phyloP scores from a whole-genome alignment of 2,888 invertebrate genomes.

The Oasisia sp. region DNA sequence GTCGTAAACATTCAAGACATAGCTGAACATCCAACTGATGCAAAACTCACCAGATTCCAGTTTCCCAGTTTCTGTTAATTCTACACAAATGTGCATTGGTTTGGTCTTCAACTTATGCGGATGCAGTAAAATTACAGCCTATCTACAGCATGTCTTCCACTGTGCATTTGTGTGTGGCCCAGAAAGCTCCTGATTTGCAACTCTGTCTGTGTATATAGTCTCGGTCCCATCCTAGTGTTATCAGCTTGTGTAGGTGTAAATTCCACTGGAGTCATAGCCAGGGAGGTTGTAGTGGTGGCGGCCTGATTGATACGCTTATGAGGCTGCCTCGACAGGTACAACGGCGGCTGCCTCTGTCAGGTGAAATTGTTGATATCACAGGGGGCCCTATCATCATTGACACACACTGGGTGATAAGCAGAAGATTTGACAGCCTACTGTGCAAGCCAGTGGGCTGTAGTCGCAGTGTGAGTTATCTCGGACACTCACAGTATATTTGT shows the following conservation, averaged over 20 bases:
- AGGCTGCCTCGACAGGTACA: background rate
- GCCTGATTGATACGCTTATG: background rate
- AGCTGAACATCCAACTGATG: background rate
- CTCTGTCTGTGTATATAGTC: background rate
- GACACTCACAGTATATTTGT: background rate
- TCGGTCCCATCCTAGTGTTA: background rate
- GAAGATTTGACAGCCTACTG: background rate
- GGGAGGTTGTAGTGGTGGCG: background rate
- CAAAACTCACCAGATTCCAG: background rate
- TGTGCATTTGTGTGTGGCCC: background rate
- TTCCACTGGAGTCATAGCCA: background rate
- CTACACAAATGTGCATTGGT: background rate
- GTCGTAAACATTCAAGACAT: background rate
- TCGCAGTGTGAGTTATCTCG: background rate
- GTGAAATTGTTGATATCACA: background rate
- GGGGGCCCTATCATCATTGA: background rate
- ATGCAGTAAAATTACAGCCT: background rate
- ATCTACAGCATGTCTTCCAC: background rate
- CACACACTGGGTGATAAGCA: background rate
- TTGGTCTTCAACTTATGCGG: background rate
- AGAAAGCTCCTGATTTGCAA: background rate
- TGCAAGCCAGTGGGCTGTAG: background rate
- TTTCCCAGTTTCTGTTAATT: background rate
- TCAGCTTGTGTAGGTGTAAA: slow-evolving; percentile 1
- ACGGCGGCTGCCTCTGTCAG: background rate